phyloP scores from a whole-genome alignment of 2,888 invertebrate species.

The Agrochola lota region DNA sequence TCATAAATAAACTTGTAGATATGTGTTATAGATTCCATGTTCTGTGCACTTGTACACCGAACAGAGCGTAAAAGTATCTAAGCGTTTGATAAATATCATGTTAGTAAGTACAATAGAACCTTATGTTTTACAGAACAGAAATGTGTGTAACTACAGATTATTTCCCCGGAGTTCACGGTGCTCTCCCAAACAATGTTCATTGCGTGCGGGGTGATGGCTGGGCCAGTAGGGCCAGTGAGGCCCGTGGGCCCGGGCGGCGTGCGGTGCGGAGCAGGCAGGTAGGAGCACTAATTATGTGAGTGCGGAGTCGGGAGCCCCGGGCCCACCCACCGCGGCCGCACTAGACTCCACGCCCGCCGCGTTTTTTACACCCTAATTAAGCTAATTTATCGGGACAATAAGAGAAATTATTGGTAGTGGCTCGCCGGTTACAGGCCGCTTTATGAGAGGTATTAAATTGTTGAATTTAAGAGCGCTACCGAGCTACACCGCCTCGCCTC shows the following conservation, averaged over 20 bases:
- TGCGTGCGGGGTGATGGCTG: constrained; percentile 1
- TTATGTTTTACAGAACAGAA: constrained; percentile 12
- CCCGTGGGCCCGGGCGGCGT: neutral
- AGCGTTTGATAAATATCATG: constrained; percentile 11
- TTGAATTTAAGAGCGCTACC: constrained; percentile 86
- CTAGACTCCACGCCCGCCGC: constrained; percentile 86
- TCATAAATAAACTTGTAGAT: neutral
- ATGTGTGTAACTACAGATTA: constrained; percentile 7
- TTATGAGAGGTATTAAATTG: constrained; percentile 88
- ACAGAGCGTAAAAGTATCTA: constrained; percentile 11
- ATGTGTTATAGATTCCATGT: neutral
- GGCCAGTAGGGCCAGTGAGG: neutral
- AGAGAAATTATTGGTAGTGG: constrained; percentile 85
- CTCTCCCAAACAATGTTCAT: neutral
- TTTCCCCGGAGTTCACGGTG: neutral
- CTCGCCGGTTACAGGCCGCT: constrained; percentile 79
- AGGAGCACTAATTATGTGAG: constrained; percentile 55
- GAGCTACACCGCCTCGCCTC: constrained; percentile 79
- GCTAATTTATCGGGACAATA: constrained; percentile 90
- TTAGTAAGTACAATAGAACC: neutral
- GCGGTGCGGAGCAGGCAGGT: constrained; percentile 25
- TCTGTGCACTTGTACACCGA: neutral
- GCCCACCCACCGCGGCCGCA: constrained; percentile 85
- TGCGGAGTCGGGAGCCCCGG: constrained; percentile 58
- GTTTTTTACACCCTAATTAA: constrained; percentile 90